phyloP scores from a whole-genome alignment of 2,888 invertebrate genomes.

The Diaperis boleti region DNA sequence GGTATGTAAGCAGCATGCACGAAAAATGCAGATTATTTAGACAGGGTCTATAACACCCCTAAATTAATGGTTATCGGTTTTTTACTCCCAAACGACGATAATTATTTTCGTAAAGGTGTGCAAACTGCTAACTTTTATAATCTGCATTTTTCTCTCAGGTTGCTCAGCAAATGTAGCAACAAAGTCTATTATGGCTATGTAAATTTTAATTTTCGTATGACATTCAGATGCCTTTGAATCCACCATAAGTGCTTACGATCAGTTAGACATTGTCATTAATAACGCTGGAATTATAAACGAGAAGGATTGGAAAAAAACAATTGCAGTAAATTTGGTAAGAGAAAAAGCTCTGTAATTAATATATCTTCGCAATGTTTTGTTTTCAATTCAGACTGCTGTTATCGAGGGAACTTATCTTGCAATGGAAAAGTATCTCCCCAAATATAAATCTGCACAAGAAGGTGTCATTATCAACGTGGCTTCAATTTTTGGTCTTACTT shows the following conservation, averaged over 20 bases:
- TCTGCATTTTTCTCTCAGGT: too few relatives aligned
- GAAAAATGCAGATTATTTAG: too few relatives aligned
- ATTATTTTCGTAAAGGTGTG: too few relatives aligned
- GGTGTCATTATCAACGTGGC: constrained; percentile 53
- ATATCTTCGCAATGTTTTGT: too few relatives aligned
- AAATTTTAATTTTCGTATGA: constrained; percentile 22
- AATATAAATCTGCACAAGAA: constrained; percentile 48
- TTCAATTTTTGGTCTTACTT: constrained; percentile 49
- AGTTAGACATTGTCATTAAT: constrained; percentile 51
- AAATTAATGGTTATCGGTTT: too few relatives aligned
- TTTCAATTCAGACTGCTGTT: constrained; percentile 38
- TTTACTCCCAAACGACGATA: too few relatives aligned
- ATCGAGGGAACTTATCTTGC: constrained; percentile 48
- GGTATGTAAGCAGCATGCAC: constrained; percentile 34
- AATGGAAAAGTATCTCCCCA: constrained; percentile 50
- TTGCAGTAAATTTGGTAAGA: constrained; percentile 49
- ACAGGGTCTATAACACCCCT: too few relatives aligned
- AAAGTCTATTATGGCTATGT: too few relatives aligned
- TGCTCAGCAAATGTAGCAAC: too few relatives aligned
- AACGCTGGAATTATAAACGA: constrained; percentile 49
- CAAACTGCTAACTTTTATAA: too few relatives aligned
- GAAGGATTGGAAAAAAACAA: constrained; percentile 43
- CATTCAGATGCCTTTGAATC: constrained; percentile 48
- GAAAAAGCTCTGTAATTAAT: too few relatives aligned
- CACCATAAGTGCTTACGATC: constrained; percentile 43